phyloP scores from a whole-genome alignment of 2,797 vertebrate genomes.

The Oreochromis mossambicus region DNA sequence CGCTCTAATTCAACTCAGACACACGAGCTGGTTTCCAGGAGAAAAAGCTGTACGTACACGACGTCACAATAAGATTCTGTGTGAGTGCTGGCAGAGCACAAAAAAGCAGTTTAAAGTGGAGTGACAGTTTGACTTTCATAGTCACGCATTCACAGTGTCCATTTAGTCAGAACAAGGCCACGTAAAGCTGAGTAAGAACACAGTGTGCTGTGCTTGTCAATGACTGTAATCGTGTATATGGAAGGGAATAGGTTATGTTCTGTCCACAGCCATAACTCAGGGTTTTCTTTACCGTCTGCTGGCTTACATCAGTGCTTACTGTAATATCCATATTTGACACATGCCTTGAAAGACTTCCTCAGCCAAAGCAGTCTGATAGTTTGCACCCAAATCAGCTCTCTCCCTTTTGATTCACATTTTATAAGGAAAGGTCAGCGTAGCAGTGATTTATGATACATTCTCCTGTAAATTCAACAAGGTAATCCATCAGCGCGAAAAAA shows the following conservation, averaged over 20 bases:
- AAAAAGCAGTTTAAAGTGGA: neutral
- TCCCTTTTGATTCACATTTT: slow-evolving; percentile 64
- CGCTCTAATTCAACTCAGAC: neutral
- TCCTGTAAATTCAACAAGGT: slow-evolving; percentile 63
- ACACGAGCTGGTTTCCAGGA: neutral
- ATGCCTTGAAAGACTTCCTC: slow-evolving; percentile 26
- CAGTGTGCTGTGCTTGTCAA: slow-evolving; percentile 38
- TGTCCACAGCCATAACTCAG: slow-evolving; percentile 53
- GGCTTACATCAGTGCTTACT: slow-evolving; percentile 29
- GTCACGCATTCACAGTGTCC: slow-evolving; percentile 38
- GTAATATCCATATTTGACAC: slow-evolving; percentile 46
- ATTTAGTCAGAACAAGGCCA: slow-evolving; percentile 41
- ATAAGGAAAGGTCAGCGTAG: slow-evolving; percentile 66
- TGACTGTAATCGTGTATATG: slow-evolving; percentile 52
- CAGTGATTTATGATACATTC: slow-evolving; percentile 67
- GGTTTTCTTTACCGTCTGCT: slow-evolving; percentile 32
- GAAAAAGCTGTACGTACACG: neutral
- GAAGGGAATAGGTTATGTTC: slow-evolving; percentile 40
- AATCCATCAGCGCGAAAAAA: slow-evolving; percentile 60
- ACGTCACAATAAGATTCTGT: neutral
- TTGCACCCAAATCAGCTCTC: slow-evolving; percentile 51
- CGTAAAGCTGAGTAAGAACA: slow-evolving; percentile 34
- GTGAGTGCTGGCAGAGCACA: neutral
- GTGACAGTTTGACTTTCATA: slow-evolving; percentile 45
- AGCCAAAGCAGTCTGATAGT: slow-evolving; percentile 13